These are phyloP conservation scores for Leptobrachium ailaonicum DNA, from an alignment of 2,113 vertebrate species.

Conservation along the genomic window DNA sequence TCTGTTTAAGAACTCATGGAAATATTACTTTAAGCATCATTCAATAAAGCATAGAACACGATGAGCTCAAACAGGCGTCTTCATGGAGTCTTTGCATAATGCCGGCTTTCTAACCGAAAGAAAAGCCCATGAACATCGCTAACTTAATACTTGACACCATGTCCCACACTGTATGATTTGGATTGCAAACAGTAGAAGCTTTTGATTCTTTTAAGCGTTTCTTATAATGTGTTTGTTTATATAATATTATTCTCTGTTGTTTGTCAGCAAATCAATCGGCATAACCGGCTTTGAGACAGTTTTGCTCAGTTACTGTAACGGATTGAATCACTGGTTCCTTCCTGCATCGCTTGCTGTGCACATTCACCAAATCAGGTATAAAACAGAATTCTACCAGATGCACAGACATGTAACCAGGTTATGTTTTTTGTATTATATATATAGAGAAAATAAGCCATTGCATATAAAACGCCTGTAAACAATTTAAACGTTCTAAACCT, in stretches of 20 bases:
- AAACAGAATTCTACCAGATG: neutral
- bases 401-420: neutral
- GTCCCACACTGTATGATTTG: neutral
- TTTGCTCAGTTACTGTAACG: conserved; percentile 32
- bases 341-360: neutral
- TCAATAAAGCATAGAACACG: conserved; percentile 30
- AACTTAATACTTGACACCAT: conserved; percentile 22
- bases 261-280: neutral
- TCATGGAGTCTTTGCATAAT: conserved; percentile 14
- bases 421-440: too few species aligned
- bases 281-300: conserved; percentile 16
- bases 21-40: conserved; percentile 18
- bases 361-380: neutral
- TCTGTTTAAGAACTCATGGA: conserved; percentile 37
- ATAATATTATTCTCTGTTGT: neutral
- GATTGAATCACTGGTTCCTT: conserved; percentile 10
- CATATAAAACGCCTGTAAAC: too few species aligned
- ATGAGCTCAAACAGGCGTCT: conserved; percentile 17
- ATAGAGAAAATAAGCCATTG: too few species aligned
- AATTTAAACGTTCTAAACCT: too few species aligned
- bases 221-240: neutral
- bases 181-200: neutral
- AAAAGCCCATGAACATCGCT: neutral
- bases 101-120: neutral
- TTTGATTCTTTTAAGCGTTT: conserved; percentile 3